A percentile compares a stretch with the other conserved stretches of the same genome.
Evolutionary conservation across 2,888 invertebrate genomes (phyloP).

Genomic region (Salpingus planirostris): DNA sequence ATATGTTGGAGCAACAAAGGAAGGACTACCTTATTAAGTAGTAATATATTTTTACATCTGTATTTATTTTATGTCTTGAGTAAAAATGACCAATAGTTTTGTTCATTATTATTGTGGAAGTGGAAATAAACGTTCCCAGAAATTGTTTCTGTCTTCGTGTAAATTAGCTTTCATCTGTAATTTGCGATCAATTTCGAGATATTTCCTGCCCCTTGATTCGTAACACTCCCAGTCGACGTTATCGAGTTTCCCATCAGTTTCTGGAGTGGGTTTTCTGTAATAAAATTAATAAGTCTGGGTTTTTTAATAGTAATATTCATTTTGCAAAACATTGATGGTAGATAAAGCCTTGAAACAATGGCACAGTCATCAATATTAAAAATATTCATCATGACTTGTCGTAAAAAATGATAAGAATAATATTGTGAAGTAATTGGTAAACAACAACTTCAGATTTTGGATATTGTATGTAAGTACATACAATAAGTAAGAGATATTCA

Average conservation of each 20-base stretch:
- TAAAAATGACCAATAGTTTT: no score
- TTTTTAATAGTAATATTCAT: neutral
- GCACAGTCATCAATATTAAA: no score
- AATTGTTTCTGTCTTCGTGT: constrained; percentile 32
- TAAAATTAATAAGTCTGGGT: neutral
- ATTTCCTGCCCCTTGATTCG: neutral
- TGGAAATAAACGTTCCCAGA: constrained; percentile 37
- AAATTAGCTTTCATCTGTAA: constrained; percentile 32
- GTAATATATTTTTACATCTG: neutral
- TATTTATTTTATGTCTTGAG: constrained; percentile 1
- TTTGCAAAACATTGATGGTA: no score
- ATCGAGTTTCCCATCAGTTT: no score
- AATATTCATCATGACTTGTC: no score
- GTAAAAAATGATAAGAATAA: no score
- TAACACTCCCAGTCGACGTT: neutral
- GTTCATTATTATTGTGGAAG: constrained; percentile 2
- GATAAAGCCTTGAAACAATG: no score
- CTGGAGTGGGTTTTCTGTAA: neutral
- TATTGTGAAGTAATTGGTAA: no score
- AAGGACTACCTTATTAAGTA: constrained; percentile 53
- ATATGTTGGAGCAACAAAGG: constrained; percentile 65
- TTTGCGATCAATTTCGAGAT: neutral
- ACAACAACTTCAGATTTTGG: no score
- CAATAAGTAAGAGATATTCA: no score
- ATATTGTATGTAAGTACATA: no score